These are phyloP conservation scores for Channallabes apus DNA, from an alignment of 2,797 vertebrate genomes.

Conservation along the genomic window DNA sequence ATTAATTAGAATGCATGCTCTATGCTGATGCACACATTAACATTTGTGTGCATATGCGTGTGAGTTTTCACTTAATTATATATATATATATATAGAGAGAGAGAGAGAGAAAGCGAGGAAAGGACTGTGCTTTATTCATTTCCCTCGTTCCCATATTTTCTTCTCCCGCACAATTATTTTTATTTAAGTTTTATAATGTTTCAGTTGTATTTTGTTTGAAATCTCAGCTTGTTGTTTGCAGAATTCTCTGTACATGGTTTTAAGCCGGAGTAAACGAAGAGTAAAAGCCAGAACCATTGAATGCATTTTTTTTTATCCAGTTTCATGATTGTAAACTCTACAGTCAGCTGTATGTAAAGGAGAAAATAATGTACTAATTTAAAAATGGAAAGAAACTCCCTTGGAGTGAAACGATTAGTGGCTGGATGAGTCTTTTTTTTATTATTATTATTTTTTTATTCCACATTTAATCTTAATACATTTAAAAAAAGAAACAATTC, in stretches of 20 bases:
- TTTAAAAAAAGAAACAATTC: neutral
- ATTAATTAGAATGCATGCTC: slow-evolving; percentile 75
- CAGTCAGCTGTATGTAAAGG: slow-evolving; percentile 85
- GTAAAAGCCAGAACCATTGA: slow-evolving; percentile 62
- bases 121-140: slow-evolving; percentile 47
- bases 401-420: slow-evolving; percentile 14
- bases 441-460: too few relatives aligned
- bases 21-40: slow-evolving; percentile 63
- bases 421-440: slow-evolving; percentile 28
- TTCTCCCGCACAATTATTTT: slow-evolving; percentile 61
- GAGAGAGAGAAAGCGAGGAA: slow-evolving; percentile 23
- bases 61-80: slow-evolving; percentile 17
- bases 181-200: slow-evolving; percentile 42
- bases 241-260: slow-evolving; percentile 78
- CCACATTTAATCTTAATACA: neutral
- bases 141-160: slow-evolving; percentile 58
- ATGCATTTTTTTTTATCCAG: slow-evolving; percentile 76
- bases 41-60: slow-evolving; percentile 24
- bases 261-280: slow-evolving; percentile 70
- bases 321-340: slow-evolving; percentile 82
- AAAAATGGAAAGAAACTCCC: slow-evolving; percentile 76
- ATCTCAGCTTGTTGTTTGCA: slow-evolving; percentile 72
- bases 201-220: slow-evolving; percentile 60
- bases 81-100: too few relatives aligned
- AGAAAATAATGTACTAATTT: slow-evolving; percentile 86